Base-by-base conservation (phyloP, 2,888 invertebrate genomes). In the Liposcelis brunnea region DNA sequence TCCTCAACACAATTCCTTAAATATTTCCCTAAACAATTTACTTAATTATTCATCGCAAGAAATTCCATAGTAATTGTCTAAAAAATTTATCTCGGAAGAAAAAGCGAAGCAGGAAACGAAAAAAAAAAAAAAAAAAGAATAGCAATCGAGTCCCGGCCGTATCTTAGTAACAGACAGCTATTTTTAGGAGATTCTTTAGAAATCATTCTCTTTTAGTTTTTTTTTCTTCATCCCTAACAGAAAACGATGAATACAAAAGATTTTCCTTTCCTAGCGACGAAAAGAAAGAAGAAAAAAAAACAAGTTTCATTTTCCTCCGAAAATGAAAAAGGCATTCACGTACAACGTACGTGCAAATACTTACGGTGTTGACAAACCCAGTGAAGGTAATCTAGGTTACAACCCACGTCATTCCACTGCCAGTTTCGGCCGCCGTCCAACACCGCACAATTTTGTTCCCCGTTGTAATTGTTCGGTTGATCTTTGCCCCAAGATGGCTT, bases 401-500 rank as follows among this genome's bases (percentile, higher is more conserved):
- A 91, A 44, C 89, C 89, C 18, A 91, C 89, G 62, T 91, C 91
- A 61, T 91, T 91, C 90, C 91, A 91, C 0, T 82, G 68, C 91
- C 91, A 91, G 49, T 78, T 77, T 42, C 87, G 71, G 0, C 85
- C 89, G 1, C 90, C 90, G 59, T 91, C 91, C 52, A 91, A 67
- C 11, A 90, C 89, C n/a, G 82, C 87, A 64, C 91, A 91, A 61
- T 91, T 90, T 61, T 91, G 91, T 57, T 91, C 87, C 1, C 90
- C 89, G 59, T 91, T 91, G 68, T 91, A 91, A 60, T 91, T 91
- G 62, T 91, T 91, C 0, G 91, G 91, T 59, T 91, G 91, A 58
- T 90, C 90, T 59, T 86, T 85, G 43, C 89, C 90, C 91, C 91
- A 91, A 0, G 84, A 72, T 3, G 86, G 85, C 54, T 75, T 77